Conservation (phyloP, 2,113 vertebrate genomes). For the Peucedramus taeniatus region DNA sequence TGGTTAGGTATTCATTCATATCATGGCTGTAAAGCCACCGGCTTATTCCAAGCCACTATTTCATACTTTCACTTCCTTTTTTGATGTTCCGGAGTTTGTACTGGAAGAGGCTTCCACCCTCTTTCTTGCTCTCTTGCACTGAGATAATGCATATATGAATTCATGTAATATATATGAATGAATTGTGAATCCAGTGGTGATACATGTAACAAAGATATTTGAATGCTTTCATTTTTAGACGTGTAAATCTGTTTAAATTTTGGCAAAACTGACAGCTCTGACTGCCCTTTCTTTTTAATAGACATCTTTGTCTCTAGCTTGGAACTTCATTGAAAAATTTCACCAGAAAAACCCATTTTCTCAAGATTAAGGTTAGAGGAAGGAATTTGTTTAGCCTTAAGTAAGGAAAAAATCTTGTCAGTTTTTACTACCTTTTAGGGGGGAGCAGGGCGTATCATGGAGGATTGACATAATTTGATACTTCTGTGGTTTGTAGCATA, state of each 20-base stretch:
- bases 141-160: background rate
- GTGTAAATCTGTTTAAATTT: background rate
- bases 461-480: background rate
- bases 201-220: background rate
- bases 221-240: background rate
- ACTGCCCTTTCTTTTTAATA: background rate
- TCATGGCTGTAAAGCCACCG: background rate
- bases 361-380: background rate
- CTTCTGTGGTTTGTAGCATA: background rate
- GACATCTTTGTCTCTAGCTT: background rate
- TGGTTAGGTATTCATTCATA: background rate
- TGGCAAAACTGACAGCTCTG: background rate
- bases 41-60: background rate
- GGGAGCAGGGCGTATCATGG: background rate
- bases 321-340: background rate
- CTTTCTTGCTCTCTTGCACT: background rate
- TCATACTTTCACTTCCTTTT: background rate
- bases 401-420: background rate
- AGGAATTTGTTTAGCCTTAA: background rate
- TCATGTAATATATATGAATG: background rate
- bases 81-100: background rate
- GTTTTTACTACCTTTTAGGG: background rate
- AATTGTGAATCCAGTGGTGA: background rate
- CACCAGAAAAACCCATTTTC: background rate
- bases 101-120: background rate